Conservation (phyloP, 2,888 invertebrate species). For the Eristalis intricaria region DNA sequence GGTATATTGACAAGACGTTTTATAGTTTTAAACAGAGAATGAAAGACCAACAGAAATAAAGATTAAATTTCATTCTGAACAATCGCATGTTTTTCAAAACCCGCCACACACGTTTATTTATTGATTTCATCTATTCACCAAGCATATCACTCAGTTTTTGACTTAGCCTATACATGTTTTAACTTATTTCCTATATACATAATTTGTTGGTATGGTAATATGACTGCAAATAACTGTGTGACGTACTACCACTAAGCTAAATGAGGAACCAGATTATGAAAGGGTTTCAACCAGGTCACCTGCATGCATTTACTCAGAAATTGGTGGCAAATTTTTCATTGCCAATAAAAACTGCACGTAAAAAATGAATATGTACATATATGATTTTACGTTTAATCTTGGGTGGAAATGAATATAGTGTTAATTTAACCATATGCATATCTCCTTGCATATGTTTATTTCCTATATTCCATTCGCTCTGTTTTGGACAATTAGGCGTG, state of each 20-base stretch:
- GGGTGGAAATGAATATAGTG: no score
- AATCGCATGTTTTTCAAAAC: neutral
- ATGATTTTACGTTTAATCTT: neutral
- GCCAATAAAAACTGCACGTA: neutral
- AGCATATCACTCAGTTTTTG: neutral
- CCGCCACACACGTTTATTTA: neutral
- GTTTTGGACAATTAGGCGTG: no score
- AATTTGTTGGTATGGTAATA: neutral
- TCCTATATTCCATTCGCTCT: no score
- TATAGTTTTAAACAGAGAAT: neutral
- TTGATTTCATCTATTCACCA: neutral
- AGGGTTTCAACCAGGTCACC: neutral
- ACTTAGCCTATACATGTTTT: neutral
- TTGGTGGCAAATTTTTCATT: neutral
- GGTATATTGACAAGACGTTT: neutral
- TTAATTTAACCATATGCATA: no score
- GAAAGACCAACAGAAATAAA: neutral
- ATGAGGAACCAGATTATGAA: neutral
- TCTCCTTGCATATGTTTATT: no score
- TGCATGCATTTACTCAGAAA: neutral
- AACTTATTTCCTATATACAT: neutral
- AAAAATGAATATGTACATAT: neutral
- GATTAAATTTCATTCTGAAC: no score
- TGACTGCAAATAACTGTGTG: neutral
- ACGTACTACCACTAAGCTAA: neutral